Evolutionary conservation across 2,113 vertebrate genomes (phyloP).

Genomic region (Halichoerus grypus): DNA sequence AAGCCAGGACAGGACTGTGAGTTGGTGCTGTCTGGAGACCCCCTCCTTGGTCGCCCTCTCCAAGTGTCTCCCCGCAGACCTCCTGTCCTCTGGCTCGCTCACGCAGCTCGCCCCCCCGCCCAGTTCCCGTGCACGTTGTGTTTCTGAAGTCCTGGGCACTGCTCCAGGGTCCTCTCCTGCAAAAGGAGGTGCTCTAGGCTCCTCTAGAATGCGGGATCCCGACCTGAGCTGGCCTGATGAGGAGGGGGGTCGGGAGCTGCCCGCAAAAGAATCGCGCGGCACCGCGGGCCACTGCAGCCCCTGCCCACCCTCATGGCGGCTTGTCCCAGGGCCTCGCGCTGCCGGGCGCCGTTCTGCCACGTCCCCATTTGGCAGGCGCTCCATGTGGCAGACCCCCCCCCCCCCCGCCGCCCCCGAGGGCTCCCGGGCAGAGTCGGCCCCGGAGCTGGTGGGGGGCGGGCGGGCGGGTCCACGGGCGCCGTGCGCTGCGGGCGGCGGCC

Average conservation of each 20-base stretch:
- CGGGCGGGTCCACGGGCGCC: not conserved
- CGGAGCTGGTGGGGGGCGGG: not conserved
- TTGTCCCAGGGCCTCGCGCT: fast-evolving
- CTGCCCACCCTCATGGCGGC: not conserved
- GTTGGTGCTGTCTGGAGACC: not conserved
- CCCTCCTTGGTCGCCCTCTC: not conserved
- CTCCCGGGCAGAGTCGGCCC: not conserved
- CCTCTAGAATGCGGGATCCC: not conserved
- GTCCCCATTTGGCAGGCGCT: not conserved
- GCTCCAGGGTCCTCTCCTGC: not conserved
- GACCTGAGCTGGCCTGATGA: not conserved
- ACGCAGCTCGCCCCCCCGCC: too few species aligned
- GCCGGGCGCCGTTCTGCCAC: not conserved
- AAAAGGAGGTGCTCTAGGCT: not conserved
- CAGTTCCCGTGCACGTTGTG: too few species aligned
- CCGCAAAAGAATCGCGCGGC: too few species aligned
- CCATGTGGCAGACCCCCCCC: not conserved
- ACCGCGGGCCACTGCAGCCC: not conserved
- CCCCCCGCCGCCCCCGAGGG: not conserved
- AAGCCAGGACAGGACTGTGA: not conserved
- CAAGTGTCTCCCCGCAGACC: not conserved
- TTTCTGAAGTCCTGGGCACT: not conserved
- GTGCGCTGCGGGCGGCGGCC: constrained; percentile 39
- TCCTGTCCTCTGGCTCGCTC: fast-evolving
- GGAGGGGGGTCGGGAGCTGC: not conserved